Base-by-base conservation (phyloP, 2,888 invertebrate species). In the Lycaena phlaeas region DNA sequence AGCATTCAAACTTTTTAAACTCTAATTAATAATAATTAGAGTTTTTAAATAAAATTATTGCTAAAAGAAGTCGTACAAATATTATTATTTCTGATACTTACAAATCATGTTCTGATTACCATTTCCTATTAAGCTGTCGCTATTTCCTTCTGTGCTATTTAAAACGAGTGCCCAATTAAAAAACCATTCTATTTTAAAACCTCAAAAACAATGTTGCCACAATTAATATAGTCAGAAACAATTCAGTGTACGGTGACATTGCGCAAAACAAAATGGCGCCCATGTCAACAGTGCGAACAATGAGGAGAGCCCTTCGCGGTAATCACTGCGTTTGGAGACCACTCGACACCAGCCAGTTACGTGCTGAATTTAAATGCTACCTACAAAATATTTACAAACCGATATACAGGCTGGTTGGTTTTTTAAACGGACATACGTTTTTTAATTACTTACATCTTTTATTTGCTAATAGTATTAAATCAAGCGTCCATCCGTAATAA, bases 251-350 rank as follows among this genome's bases (percentile, higher is more conserved):
- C 43, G 46, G 43, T 45, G 45, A 44, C 44, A 45, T 49, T 47
- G 45, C 45, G 48, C 48, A 50, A 53, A 48, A 48, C 48, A 43
- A 45, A 43, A 51, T 48, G 49, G 48, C 41, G 38, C 42, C 40
- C 48, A 43, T 51, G 52, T 53, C 52, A 53, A 53, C 51, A 51
- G 51, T 48, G 48, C 43, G 42, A 43, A 42, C 50, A 49, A 49
- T 49, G 52, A 51, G 30, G 30, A 51, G 50, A 36, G 48, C 38
- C 29, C 51, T 51, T 31, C 25, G 40, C 39, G 41, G 43, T 52
- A 53, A 53, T 50, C 46, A 48, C 48, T 50, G 48, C 48, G 48
- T 48, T 50, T 44, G 41, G 43, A 42, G 48, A 45, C 41, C 49
- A 46, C 51, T 52, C 45, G 31, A 34, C 34, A 34, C 41, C 29